Evolutionary conservation across 2,888 invertebrate genomes (phyloP), one percentile per base, ranked within the genome.

Genomic region (Leucoptera coffeella): DNA sequence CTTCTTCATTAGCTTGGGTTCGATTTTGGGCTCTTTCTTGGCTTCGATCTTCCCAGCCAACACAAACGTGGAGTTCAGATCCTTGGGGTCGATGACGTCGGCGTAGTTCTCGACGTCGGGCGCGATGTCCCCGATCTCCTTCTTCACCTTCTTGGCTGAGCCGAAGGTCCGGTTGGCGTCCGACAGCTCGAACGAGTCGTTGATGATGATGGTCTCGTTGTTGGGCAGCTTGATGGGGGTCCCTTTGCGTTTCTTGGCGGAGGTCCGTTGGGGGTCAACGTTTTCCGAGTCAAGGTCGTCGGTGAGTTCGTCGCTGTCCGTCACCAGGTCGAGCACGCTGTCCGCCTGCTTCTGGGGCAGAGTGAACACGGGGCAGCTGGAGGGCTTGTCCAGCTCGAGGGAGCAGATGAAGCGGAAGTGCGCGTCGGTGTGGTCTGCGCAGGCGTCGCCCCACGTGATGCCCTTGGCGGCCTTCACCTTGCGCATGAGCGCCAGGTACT

Each of bases 371-470:
- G 44, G 36, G 1, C 42, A 44, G 0, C 43, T 41, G 2, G 43
- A 45, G 0, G 60, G 61, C 29, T 54, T 51, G 2, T 53, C 42
- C 4, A 58, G 26, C 15, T 61, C 55, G 13, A 72, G 30, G 7
- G 47, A 54, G 0, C 52, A 47, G 12, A 67, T 45, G 31, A 50
- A 60, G 36, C 53, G 54, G 37, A 62, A 57, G 12, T 53, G 44
- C 2, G 41, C 29, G 0, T 50, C 32, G 20, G 59, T 57, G 0
- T 31, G 26, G n/a, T 28, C 28, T 6, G 31, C 27, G 17, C 9
- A 6, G 8, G 61, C 57, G 35, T 78, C 78, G 0, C 71, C 69
- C 78, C 80, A 82, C 8, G 73, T 71, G 9, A 82, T 77, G 14
- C 62, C 62, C 40, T 74, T 74, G 2, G 73, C 64, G 0, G 76